Base-by-base conservation (phyloP, 2,888 invertebrate genomes). In the Argyresthia goedartella region DNA sequence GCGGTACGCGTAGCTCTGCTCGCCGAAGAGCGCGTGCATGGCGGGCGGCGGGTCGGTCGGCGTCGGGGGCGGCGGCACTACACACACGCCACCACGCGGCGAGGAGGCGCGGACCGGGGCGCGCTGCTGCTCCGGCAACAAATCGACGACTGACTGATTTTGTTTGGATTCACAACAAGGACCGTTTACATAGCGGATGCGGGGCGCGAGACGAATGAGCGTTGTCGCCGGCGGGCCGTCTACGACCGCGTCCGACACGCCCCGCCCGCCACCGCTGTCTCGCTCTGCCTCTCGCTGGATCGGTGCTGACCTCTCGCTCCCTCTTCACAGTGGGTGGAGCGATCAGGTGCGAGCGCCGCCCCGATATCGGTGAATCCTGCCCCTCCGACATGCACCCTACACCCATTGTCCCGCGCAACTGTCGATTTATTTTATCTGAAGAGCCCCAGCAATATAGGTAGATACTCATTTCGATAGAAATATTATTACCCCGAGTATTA, bases 21-120 rank as follows among this genome's bases (percentile, higher is more conserved):
- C 96, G 61, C 94, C 93, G 81, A 97, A 97, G 69, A 97, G 88
- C 60, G 95, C 93, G 80, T 96, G 96, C 96, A 96, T 96, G 70
- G 36, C 33, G 49, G 15, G 59, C 66, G 63, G n/a, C n/a, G n/a
- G 60, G 57, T n/a, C n/a, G n/a, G n/a, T n/a, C n/a, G n/a, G n/a
- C 56, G 66, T 63, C 71, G 71, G 66, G 79, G 77, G 82, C 80
- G 73, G 66, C 60, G 73, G 69, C 73, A n/a, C n/a, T n/a, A n/a
- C n/a, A n/a, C n/a, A 70, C 81, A 82, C 79, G 64, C 67, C 69
- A 75, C 65, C 60, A 59, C 67, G 71, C 66, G 70, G 67, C 68
- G 59, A 74, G n/a, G n/a, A n/a, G 73, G 69, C 67, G 68, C 66
- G 66, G 82, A 70, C 74, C n/a, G n/a, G n/a, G n/a, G n/a, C n/a